A percentile compares a stretch with the other conserved stretches of the same genome.
Evolutionary conservation across 2,797 vertebrate genomes (phyloP).

Genomic region (Smutsia temminckii): DNA sequence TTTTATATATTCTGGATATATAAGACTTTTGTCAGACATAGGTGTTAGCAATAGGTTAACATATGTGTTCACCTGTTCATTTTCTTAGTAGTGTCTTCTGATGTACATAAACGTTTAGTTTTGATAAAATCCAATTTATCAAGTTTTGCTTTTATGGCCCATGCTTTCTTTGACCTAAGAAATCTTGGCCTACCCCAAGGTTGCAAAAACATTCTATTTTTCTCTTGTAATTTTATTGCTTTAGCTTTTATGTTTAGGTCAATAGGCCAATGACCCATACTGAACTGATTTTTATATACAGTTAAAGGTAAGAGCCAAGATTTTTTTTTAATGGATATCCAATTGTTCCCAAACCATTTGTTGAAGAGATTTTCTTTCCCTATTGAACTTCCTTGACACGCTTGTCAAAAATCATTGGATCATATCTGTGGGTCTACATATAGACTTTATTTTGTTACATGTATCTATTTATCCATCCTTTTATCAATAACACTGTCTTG

Average conservation of each 20-base stretch:
- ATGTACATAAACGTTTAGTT: background rate
- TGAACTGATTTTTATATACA: slow-evolving; percentile 25
- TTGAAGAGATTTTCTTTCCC: slow-evolving; percentile 9
- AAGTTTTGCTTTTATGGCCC: background rate
- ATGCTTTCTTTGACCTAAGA: background rate
- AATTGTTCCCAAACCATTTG: background rate
- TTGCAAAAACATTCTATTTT: background rate
- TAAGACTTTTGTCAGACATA: background rate
- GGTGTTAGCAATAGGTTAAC: background rate
- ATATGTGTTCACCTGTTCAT: background rate
- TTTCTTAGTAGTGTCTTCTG: background rate
- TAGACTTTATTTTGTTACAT: background rate
- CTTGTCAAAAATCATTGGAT: background rate
- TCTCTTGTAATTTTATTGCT: slow-evolving; percentile 10
- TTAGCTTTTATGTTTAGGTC: background rate
- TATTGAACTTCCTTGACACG: background rate
- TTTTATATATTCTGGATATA: background rate
- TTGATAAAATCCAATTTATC: slow-evolving; percentile 1
- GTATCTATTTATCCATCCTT: background rate
- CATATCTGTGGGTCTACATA: background rate
- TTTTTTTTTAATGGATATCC: background rate
- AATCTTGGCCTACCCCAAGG: background rate
- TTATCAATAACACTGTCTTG: background rate
- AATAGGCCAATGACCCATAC: background rate
- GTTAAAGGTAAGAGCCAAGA: background rate